phyloP scores from a whole-genome alignment of 2,113 vertebrate genomes.

The Erinaceus europaeus region DNA sequence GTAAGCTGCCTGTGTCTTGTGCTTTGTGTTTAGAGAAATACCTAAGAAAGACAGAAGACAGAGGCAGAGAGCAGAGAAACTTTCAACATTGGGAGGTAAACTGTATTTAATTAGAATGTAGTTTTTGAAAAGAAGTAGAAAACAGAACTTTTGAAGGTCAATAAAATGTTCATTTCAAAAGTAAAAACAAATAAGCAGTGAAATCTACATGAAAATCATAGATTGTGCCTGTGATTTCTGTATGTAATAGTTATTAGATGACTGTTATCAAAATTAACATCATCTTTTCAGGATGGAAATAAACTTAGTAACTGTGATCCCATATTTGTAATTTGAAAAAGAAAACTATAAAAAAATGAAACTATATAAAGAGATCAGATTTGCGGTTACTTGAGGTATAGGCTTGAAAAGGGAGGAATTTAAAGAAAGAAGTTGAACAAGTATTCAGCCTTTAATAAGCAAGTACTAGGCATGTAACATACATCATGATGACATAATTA shows the following conservation, averaged over 20 bases:
- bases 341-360: too few relatives aligned
- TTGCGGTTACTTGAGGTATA: neutral
- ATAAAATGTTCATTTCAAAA: neutral
- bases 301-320: neutral
- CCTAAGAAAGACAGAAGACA: too few relatives aligned
- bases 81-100: neutral
- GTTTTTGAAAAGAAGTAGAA: neutral
- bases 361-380: neutral
- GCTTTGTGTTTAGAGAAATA: too few relatives aligned
- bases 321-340: neutral
- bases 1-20: neutral
- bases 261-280: neutral
- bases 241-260: neutral
- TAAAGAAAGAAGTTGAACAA: neutral
- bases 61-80: too few relatives aligned
- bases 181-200: neutral
- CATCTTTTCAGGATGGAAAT: neutral
- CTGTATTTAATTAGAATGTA: neutral
- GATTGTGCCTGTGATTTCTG: neutral
- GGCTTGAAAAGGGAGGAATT: neutral
- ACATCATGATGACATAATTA: neutral
- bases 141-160: neutral
- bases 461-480: neutral
- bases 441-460: neutral
- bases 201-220: neutral